Evolutionary conservation across 2,113 vertebrate genomes (phyloP).

Genomic region (Coryphaenoides rupestris): DNA sequence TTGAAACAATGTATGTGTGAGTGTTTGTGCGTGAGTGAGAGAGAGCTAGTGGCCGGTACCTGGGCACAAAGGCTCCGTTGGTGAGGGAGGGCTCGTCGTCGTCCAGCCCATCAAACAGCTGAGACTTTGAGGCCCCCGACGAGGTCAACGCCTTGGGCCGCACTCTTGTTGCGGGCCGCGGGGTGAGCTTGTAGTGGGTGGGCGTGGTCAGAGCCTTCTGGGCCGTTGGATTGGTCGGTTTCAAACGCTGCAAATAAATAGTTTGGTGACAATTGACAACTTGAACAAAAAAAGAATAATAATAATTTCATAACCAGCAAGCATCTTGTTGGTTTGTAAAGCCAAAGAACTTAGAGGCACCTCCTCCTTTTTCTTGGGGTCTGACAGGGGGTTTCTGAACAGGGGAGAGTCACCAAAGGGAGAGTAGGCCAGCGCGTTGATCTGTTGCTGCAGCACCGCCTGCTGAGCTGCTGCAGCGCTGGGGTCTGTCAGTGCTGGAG

Average conservation of each 20-base stretch:
- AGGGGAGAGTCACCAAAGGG: conserved; percentile 94
- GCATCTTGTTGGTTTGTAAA: not conserved
- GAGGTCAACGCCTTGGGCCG: conserved; percentile 90
- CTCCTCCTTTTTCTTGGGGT: conserved; percentile 97
- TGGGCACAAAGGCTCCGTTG: conserved; percentile 90
- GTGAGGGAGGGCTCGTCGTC: conserved; percentile 86
- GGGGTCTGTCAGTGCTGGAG: conserved; percentile 83
- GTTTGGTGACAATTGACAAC: not conserved
- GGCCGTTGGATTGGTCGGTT: conserved; percentile 93
- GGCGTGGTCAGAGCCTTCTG: conserved; percentile 93
- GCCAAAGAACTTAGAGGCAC: conserved; percentile 53
- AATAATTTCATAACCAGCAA: no score
- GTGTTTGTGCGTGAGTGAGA: no score
- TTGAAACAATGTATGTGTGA: no score
- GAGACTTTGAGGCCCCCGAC: conserved; percentile 81
- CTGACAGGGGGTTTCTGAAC: conserved; percentile 91
- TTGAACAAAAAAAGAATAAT: not conserved
- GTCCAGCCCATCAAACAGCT: conserved; percentile 92
- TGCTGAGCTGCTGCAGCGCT: conserved; percentile 84
- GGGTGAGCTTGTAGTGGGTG: conserved; percentile 93
- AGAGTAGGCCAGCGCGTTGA: conserved; percentile 84
- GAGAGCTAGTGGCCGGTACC: conserved; percentile 57
- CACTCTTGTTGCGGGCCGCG: conserved; percentile 85
- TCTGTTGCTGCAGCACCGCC: conserved; percentile 87
- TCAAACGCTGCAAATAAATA: conserved; percentile 79